Conservation (phyloP, 2,797 vertebrate genomes). For the Sarcoramphus papa region DNA sequence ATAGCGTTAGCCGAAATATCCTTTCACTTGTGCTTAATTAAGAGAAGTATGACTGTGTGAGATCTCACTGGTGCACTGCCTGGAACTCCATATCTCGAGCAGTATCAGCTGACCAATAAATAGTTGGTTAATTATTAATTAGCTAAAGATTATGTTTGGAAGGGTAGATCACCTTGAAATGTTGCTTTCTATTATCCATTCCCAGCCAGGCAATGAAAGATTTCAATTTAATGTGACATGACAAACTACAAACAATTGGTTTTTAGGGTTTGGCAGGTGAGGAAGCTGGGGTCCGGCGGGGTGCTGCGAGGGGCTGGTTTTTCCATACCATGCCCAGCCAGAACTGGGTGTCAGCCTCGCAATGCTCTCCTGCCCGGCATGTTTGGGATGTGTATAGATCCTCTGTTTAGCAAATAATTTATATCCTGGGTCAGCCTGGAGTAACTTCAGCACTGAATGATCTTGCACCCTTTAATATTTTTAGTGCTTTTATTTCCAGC, state of each 20-base stretch:
- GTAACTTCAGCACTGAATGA: not conserved
- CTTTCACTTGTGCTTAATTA: not conserved
- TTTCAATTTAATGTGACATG: not conserved
- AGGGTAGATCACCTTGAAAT: conserved; percentile 50
- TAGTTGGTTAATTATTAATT: conserved; percentile 59
- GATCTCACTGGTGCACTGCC: not conserved
- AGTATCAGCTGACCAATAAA: conserved; percentile 47
- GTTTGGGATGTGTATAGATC: not conserved
- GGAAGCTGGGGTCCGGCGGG: not conserved
- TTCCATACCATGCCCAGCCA: not conserved
- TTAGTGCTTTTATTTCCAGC: not conserved
- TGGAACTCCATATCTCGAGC: not conserved
- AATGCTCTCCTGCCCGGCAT: not conserved
- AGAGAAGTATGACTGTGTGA: not conserved
- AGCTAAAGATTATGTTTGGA: conserved; percentile 28
- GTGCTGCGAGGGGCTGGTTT: not conserved
- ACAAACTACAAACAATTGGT: not conserved
- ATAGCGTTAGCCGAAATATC: not conserved
- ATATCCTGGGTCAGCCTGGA: not conserved
- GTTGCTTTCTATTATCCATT: conserved; percentile 23
- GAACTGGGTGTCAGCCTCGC: not conserved
- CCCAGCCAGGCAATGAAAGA: not conserved
- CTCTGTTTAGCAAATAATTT: not conserved
- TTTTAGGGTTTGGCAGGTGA: not conserved
- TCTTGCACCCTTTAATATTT: not conserved